Evolutionary conservation across 1,140 invertebrate genomes (phyloP).

Genomic region (Telenomus remus): DNA sequence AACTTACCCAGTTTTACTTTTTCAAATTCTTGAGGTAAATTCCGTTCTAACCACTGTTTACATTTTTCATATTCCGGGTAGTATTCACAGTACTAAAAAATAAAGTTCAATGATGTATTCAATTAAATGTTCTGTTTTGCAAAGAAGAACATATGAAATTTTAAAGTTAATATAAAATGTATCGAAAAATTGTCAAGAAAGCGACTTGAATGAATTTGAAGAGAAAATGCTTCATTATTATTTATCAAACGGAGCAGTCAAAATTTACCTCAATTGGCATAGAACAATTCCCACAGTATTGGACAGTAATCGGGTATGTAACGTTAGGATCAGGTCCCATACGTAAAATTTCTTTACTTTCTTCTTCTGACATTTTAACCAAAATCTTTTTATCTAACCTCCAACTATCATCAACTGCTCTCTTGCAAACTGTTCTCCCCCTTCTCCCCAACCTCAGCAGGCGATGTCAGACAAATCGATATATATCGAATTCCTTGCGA

Average conservation of each 20-base stretch:
- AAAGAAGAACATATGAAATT: not conserved
- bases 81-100: slow-evolving; percentile 94
- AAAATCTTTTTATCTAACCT: slow-evolving; percentile 43
- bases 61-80: slow-evolving; percentile 98
- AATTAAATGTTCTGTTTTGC: not conserved
- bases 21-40: slow-evolving; percentile 94
- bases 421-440: not conserved
- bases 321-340: slow-evolving; percentile 77
- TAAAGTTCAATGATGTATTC: slow-evolving; percentile 7
- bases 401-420: not conserved
- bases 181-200: no score
- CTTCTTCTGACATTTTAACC: slow-evolving; percentile 67
- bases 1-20: slow-evolving; percentile 84
- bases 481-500: no score
- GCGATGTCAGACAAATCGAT: no score
- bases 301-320: slow-evolving; percentile 89
- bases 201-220: no score
- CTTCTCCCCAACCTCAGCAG: no score
- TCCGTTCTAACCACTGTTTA: slow-evolving; percentile 95
- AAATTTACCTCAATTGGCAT: slow-evolving; percentile 90
- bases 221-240: not conserved
- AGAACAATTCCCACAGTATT: slow-evolving; percentile 96
- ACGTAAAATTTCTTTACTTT: slow-evolving; percentile 63
- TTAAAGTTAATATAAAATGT: no score
- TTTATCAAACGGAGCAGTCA: not conserved